A percentile compares a stretch with the other conserved stretches of the same genome.
Evolutionary conservation across 2,888 invertebrate species (phyloP).

Genomic region (Cryptus armator): DNA sequence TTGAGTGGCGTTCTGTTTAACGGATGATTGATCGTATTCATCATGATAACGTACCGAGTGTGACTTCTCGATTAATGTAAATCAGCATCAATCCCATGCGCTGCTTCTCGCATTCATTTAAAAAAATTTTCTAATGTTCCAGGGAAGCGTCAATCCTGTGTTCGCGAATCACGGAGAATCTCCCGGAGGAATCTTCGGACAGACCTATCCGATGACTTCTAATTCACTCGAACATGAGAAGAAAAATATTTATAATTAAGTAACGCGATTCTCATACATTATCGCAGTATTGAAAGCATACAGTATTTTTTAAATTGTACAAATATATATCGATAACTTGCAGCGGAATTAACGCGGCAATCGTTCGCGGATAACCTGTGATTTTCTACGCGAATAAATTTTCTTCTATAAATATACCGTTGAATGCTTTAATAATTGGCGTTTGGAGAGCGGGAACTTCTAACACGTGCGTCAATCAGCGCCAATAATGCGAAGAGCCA

Average conservation of each 20-base stretch:
- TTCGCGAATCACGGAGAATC: constrained; percentile 22
- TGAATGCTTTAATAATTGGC: constrained; percentile 45
- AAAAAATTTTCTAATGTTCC: background rate
- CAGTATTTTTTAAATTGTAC: background rate
- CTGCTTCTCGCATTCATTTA: background rate
- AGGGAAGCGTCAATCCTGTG: constrained; percentile 35
- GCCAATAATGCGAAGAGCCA: constrained; percentile 75
- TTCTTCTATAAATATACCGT: constrained; percentile 9
- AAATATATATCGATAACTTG: background rate
- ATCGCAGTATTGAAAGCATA: background rate
- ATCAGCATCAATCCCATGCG: constrained; percentile 4
- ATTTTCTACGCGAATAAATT: constrained; percentile 9
- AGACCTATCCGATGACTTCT: background rate
- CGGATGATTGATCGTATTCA: constrained; percentile 33
- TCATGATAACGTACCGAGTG: constrained; percentile 15
- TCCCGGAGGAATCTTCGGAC: background rate
- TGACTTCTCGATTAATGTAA: constrained; percentile 42
- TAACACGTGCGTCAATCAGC: constrained; percentile 74
- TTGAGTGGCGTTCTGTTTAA: constrained; percentile 3
- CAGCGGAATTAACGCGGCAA: background rate
- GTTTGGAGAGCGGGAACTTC: constrained; percentile 8
- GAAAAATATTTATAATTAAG: background rate
- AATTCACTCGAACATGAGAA: constrained; percentile 3
- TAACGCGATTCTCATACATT: background rate
- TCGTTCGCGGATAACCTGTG: background rate